phyloP scores from a whole-genome alignment of 2,888 invertebrate species.

The Chamaedrilus cognettii region DNA sequence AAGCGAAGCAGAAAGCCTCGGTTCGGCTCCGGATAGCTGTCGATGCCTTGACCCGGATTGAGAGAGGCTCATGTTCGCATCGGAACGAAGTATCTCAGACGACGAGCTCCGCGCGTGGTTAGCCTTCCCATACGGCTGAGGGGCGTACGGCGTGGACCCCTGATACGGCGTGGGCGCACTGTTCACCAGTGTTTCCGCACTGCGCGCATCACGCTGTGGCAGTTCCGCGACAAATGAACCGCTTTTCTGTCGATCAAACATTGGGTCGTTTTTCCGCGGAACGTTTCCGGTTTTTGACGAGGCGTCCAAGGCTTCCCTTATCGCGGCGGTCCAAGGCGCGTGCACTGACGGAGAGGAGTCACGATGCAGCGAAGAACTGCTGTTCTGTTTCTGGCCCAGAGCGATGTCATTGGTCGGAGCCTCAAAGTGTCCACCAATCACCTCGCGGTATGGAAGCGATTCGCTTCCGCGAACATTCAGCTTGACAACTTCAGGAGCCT shows the following conservation, averaged over 20 bases:
- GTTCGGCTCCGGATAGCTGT: no score
- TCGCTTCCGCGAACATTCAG: neutral
- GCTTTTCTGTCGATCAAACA: no score
- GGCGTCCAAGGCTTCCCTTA: no score
- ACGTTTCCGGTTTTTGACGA: no score
- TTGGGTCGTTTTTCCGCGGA: no score
- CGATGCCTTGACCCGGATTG: no score
- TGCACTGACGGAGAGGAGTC: no score
- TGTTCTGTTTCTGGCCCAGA: neutral
- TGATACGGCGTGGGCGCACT: neutral
- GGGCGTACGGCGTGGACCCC: neutral
- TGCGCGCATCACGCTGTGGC: neutral
- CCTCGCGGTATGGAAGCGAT: neutral
- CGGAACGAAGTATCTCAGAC: neutral
- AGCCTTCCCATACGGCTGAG: neutral
- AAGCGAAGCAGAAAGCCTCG: no score
- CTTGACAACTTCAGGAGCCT: neutral
- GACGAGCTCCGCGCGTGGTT: neutral
- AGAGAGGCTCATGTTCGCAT: no score
- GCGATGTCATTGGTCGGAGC: neutral
- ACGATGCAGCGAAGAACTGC: neutral
- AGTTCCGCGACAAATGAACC: no score
- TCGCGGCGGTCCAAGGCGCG: neutral
- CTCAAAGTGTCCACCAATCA: neutral
- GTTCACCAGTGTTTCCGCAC: neutral